Percentiles rank a stretch among this genome's conserved stretches.
These are phyloP conservation scores for Lochmaea capreae DNA, from an alignment of 2,888 invertebrate species.

Conservation along the genomic window DNA sequence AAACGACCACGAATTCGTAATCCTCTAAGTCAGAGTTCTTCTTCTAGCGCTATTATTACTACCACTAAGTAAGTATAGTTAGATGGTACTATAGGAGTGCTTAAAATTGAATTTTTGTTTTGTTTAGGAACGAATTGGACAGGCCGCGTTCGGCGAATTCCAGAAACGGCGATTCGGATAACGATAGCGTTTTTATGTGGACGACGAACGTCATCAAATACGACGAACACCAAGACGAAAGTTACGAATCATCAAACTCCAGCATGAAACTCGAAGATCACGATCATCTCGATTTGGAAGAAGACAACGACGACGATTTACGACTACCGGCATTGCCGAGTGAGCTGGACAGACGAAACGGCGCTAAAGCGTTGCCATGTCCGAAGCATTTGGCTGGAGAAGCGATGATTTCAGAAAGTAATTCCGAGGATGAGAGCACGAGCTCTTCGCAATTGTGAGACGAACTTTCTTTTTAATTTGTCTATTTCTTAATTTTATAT, in stretches of 20 bases:
- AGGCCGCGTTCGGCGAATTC: constrained; percentile 45
- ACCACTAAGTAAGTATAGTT: constrained; percentile 50
- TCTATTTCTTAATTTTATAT: constrained; percentile 26
- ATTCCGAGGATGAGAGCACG: constrained; percentile 71
- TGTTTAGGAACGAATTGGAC: constrained; percentile 46
- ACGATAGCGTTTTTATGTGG: constrained; percentile 50
- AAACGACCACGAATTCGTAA: constrained; percentile 65
- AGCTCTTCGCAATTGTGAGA: constrained; percentile 66
- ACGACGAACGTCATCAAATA: constrained; percentile 33
- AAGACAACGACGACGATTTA: constrained; percentile 56
- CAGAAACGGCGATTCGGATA: constrained; percentile 48
- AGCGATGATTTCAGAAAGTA: constrained; percentile 75
- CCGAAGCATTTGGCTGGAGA: constrained; percentile 78
- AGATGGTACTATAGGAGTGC: too few species aligned
- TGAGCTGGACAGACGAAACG: constrained; percentile 59
- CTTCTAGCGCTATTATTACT: constrained; percentile 67
- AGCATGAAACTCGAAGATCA: constrained; percentile 44
- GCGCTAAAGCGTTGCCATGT: constrained; percentile 58
- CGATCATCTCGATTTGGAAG: constrained; percentile 50
- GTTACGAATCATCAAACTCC: constrained; percentile 43
- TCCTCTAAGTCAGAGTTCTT: constrained; percentile 67
- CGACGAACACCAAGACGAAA: constrained; percentile 39
- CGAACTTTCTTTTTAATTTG: constrained; percentile 41
- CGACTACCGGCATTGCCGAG: constrained; percentile 63
- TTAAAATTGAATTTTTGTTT: not conserved